A percentile compares a stretch with the other conserved stretches of the same genome.
Evolutionary conservation across 2,113 vertebrate species (phyloP).

Genomic region (Passer montanus): DNA sequence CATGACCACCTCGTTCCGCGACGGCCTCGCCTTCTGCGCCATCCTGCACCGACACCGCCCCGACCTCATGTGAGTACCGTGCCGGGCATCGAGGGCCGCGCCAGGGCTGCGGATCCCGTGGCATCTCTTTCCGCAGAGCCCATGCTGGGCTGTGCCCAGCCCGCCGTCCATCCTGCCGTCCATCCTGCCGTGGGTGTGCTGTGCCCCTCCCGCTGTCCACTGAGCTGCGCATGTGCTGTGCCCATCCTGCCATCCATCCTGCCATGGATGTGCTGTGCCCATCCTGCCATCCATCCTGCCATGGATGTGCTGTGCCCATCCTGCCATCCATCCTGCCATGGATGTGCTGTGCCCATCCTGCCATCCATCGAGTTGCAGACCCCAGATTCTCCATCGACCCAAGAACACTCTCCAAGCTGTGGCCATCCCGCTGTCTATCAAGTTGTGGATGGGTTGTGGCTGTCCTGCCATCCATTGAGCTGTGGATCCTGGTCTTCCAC

Average conservation of each 20-base stretch:
- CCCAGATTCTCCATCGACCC: rapidly evolving
- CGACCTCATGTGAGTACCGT: slow-evolving; percentile 90
- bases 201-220: too few species aligned
- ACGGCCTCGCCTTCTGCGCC: slow-evolving; percentile 95
- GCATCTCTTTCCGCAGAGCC: not conserved
- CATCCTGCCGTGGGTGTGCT: too few species aligned
- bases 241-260: too few species aligned
- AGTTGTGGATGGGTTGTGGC: not conserved
- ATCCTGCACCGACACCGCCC: slow-evolving; percentile 93
- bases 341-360: not conserved
- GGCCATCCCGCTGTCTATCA: rapidly evolving
- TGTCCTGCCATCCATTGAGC: rapidly evolving
- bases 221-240: too few species aligned
- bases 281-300: too few species aligned
- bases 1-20: slow-evolving; percentile 96
- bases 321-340: rapidly evolving
- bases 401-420: not conserved
- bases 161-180: not conserved
- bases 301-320: not conserved
- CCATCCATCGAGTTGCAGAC: not conserved
- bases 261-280: too few species aligned
- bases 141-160: not conserved
- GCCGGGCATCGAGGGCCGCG: not conserved
- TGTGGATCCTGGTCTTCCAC: too few species aligned
- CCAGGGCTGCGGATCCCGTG: not conserved